Evolutionary conservation across 2,797 vertebrate genomes (phyloP), one percentile per base, ranked within the genome.

Genomic region (Lacerta agilis): DNA sequence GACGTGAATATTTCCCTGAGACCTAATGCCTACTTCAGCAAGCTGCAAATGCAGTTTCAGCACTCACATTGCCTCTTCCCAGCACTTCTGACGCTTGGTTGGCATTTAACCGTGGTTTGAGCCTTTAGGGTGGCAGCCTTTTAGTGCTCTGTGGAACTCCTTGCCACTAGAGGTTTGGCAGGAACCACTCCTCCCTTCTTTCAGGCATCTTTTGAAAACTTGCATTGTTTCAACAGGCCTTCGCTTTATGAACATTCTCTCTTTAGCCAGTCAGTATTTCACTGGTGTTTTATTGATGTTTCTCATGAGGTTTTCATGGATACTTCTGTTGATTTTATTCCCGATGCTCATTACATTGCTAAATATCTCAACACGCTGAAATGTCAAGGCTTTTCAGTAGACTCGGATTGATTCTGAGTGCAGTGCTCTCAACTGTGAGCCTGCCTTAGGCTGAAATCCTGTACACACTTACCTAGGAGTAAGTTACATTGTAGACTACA

Each of bases 1-100:
- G 93, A 33, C 92, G 45, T 86, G 89, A 90, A 73, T 86, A 67
- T 25, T 75, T 27, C 58, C 29, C 20, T 64, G n/a, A 49, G 36
- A 71, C 83, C 90, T 0, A 0, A 66, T 71, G 8, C 18, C 38
- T 86, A 90, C 81, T 83, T 85, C 78, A 83, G 88, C 83, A 73
- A 33, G 18, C 69, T 75, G 76, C 41, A 87, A 90, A n/a, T 85
- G 85, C 90, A 83, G 33, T 79, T 77, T 90, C 17, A 79, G 77
- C 18, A 86, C 89, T 93, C 11, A 2, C 27, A 87, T 83, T 25
- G 29, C 0, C 6, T 8, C 9, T 55, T 55, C 49, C 49, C 49
- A 55, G 49, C 13, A 55, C 49, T 13, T 49, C 49, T 55, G 49
- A 55, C 49, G 0, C 49, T 55, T 55, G 49, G 15, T 4, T 55